Evolutionary conservation across 1,140 invertebrate genomes (phyloP).

Genomic region (Dinoponera quadriceps): DNA sequence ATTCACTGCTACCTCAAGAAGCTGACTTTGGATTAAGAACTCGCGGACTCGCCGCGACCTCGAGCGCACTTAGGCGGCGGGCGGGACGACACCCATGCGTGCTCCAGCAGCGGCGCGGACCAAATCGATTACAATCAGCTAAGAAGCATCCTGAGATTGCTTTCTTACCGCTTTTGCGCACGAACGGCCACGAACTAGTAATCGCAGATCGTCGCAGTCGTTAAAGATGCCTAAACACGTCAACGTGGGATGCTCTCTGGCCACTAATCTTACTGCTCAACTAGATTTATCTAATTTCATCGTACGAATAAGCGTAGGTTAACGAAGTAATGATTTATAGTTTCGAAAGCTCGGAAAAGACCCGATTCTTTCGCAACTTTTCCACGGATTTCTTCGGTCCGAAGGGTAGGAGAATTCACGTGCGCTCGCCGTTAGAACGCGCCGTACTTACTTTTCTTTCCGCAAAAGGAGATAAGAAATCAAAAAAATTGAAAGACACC

Average conservation of each 20-base stretch:
- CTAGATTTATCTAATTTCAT: conserved; percentile 82
- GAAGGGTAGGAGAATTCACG: no score
- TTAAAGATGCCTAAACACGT: conserved; percentile 33
- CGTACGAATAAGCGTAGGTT: conserved; percentile 45
- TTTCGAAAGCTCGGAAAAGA: no score
- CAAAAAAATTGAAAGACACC: no score
- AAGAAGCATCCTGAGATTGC: conserved; percentile 77
- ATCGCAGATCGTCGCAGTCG: conserved; percentile 10
- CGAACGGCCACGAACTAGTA: conserved; percentile 23
- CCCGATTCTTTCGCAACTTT: no score
- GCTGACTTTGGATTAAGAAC: conserved; percentile 87
- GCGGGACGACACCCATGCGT: conserved; percentile 44
- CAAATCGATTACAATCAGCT: conserved; percentile 85
- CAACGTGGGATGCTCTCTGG: conserved; percentile 80
- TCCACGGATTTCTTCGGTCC: no score
- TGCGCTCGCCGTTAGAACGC: no score
- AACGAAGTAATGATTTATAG: conserved; percentile 50
- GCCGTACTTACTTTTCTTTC: no score
- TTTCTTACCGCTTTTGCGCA: conserved; percentile 48
- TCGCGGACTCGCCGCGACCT: not conserved
- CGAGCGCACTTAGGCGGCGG: conserved; percentile 27
- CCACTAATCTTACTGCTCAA: conserved; percentile 84
- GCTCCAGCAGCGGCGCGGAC: conserved; percentile 80
- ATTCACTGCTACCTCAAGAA: conserved; percentile 91
- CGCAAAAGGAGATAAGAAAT: no score